Conservation (phyloP, 2,113 vertebrate species). For the Seriola quinqueradiata region DNA sequence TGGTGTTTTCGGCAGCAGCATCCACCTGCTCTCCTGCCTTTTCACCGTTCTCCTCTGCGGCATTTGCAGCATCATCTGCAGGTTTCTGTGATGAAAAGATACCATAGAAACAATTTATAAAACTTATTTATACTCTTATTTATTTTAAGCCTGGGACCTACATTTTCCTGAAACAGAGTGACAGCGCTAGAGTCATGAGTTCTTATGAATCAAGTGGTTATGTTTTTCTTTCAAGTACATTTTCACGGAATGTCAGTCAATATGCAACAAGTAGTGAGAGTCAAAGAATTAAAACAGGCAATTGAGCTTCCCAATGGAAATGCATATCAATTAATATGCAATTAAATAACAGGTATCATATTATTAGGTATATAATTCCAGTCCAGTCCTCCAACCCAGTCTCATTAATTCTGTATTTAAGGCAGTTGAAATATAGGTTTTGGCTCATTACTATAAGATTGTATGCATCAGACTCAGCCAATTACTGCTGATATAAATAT, state of each 20-base stretch:
- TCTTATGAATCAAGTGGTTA: conserved; percentile 16
- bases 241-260: conserved; percentile 3
- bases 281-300: not conserved
- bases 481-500: too few species aligned
- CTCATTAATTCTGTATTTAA: not conserved
- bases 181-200: not conserved
- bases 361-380: not conserved
- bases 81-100: conserved; percentile 62
- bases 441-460: not conserved
- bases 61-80: conserved; percentile 34
- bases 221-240: not conserved
- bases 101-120: conserved; percentile 28
- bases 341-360: not conserved
- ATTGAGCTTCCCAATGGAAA: not conserved
- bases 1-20: conserved; percentile 29
- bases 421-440: not conserved
- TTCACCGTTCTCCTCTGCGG: conserved; percentile 35
- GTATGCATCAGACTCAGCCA: not conserved
- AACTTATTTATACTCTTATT: too few species aligned
- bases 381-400: too few species aligned
- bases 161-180: not conserved
- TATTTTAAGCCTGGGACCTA: not conserved
- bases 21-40: conserved; percentile 33
- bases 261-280: not conserved
- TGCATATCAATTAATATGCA: not conserved